A percentile compares a stretch with the other conserved stretches of the same genome.
phyloP scores from a whole-genome alignment of 2,113 vertebrate genomes.

The Mirza zaza region DNA sequence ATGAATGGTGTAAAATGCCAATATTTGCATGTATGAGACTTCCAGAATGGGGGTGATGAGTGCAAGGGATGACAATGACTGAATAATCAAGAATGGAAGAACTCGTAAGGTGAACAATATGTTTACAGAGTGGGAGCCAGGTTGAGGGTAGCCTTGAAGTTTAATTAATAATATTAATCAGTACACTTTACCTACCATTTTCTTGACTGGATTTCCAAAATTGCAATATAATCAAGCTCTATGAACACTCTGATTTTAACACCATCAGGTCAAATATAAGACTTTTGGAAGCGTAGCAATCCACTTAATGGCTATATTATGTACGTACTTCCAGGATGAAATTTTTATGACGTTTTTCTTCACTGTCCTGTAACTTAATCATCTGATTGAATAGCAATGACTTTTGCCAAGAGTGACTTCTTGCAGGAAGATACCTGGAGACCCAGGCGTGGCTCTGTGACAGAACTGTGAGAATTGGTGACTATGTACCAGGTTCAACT shows the following conservation, averaged over 20 bases:
- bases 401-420: not conserved
- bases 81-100: slow-evolving; percentile 18
- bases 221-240: not conserved
- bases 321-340: not conserved
- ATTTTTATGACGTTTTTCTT: not conserved
- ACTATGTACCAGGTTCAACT: not conserved
- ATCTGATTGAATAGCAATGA: not conserved
- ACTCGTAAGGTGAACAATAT: slow-evolving; percentile 19
- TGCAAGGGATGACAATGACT: slow-evolving; percentile 19
- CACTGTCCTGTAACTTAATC: not conserved
- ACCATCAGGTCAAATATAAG: not conserved
- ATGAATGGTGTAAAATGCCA: not conserved
- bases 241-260: not conserved
- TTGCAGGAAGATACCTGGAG: not conserved
- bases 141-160: not conserved
- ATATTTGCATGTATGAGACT: not conserved
- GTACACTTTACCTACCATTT: not conserved
- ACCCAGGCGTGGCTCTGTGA: not conserved
- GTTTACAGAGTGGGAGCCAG: not conserved
- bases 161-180: slow-evolving; percentile 48
- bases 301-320: not conserved
- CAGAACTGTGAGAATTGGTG: not conserved
- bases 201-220: not conserved
- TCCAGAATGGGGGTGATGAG: not conserved
- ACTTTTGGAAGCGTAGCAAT: not conserved